A percentile compares a stretch with the other conserved stretches of the same genome.
Evolutionary conservation across 2,888 invertebrate species (phyloP).

Genomic region (Microdon myrmicae): DNA sequence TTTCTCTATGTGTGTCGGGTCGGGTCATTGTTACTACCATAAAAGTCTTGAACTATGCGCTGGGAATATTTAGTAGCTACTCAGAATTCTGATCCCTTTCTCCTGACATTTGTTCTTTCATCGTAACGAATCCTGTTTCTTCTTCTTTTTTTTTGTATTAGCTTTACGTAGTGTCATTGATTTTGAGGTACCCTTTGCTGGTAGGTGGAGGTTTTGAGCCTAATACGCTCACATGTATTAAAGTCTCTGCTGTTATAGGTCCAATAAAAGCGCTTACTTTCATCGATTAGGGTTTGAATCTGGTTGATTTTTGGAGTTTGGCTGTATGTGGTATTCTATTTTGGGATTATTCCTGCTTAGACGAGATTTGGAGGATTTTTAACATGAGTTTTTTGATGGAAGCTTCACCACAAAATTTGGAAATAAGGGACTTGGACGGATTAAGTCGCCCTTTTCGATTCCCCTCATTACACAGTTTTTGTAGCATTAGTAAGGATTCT

Average conservation of each 20-base stretch:
- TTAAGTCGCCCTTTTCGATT: too few relatives aligned
- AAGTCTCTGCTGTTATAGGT: conserved; percentile 26
- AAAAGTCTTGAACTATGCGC: conserved; percentile 43
- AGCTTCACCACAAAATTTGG: conserved; percentile 1
- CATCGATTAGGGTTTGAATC: conserved; percentile 33
- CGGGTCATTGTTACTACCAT: too few relatives aligned
- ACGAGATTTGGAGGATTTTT: conserved; percentile 29
- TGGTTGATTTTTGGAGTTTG: conserved; percentile 33
- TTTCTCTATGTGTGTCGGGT: too few relatives aligned
- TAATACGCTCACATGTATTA: too few relatives aligned
- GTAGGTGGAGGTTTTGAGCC: conserved; percentile 5
- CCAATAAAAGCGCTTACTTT: conserved; percentile 34
- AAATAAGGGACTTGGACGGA: too few relatives aligned
- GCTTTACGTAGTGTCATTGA: conserved; percentile 46
- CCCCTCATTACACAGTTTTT: too few relatives aligned
- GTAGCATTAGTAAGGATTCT: too few relatives aligned
- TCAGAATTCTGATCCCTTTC: conserved; percentile 20
- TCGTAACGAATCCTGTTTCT: conserved; percentile 10
- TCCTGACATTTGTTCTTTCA: conserved; percentile 1
- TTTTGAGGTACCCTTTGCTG: conserved; percentile 17
- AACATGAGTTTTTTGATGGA: conserved; percentile 7
- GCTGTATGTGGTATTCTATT: conserved; percentile 37
- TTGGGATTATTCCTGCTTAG: conserved; percentile 35
- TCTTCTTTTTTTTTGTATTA: conserved; percentile 24
- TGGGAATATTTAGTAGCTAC: conserved; percentile 15